Percentiles rank a stretch among this genome's conserved stretches.
phyloP scores from a whole-genome alignment of 2,888 invertebrate genomes.

The Ecliptopera silaceata region DNA sequence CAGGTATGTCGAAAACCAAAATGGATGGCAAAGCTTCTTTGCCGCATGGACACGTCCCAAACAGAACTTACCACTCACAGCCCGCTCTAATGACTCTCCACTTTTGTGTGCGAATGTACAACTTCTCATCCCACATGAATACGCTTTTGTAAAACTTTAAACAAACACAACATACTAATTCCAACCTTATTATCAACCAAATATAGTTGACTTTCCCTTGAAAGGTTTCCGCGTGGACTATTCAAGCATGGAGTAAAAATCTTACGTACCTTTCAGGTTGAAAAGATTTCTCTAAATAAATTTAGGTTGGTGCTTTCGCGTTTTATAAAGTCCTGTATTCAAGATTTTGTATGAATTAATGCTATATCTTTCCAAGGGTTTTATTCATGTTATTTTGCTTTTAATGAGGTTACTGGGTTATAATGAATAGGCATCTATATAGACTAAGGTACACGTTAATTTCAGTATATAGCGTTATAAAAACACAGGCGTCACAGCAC shows the following conservation, averaged over 20 bases:
- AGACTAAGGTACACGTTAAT: too few relatives aligned
- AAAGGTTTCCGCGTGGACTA: constrained; percentile 47
- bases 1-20: background rate
- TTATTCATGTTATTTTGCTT: background rate
- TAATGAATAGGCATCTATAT: background rate
- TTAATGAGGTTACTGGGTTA: background rate
- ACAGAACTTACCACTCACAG: constrained; percentile 34
- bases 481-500: too few relatives aligned
- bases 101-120: constrained; percentile 30
- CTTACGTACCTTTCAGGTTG: constrained; percentile 44
- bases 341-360: constrained; percentile 7
- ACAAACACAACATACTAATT: background rate
- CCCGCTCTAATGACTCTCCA: constrained; percentile 32
- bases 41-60: constrained; percentile 9
- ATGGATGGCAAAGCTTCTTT: constrained; percentile 5
- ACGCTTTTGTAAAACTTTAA: constrained; percentile 20
- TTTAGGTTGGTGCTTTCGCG: constrained; percentile 42
- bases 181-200: background rate
- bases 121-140: constrained; percentile 35
- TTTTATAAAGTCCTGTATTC: constrained; percentile 1
- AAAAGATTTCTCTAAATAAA: constrained; percentile 41
- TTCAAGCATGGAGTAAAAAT: constrained; percentile 56
- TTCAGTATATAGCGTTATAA: too few relatives aligned
- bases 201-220: background rate
- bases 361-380: background rate